Evolutionary conservation across 1,140 invertebrate species (phyloP).

Genomic region (Thaumatotibia leucotreta): DNA sequence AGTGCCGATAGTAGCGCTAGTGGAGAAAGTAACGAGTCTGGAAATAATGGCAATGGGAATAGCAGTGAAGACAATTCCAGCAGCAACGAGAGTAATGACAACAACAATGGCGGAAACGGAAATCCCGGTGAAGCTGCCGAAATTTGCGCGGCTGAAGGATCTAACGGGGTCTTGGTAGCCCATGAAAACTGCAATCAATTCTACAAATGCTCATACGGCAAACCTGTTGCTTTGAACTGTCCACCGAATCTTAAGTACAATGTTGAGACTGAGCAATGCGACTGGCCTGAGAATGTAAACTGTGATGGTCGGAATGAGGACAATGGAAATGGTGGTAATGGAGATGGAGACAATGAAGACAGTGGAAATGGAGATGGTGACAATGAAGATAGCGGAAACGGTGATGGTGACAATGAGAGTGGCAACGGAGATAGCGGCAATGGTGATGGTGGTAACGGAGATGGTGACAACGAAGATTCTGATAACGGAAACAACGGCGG

Average conservation of each 20-base stretch:
- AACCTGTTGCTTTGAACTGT: conserved; percentile 25
- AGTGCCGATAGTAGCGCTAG: no score
- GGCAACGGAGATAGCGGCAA: conserved; percentile 24
- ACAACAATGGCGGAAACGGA: conserved; percentile 20
- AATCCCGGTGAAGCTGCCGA: conserved; percentile 29
- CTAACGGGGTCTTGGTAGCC: conserved; percentile 30
- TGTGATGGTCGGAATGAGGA: conserved; percentile 18
- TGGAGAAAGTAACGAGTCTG: no score
- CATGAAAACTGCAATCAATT: conserved; percentile 37
- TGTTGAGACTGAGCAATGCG: conserved; percentile 74
- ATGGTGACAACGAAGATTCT: not conserved
- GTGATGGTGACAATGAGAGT: not conserved
- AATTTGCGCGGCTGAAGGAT: conserved; percentile 30
- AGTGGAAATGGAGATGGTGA: not conserved
- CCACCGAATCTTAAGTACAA: conserved; percentile 74
- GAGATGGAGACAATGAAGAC: not conserved
- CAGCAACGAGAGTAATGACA: not conserved
- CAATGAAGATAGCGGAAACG: not conserved
- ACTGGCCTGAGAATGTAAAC: conserved; percentile 77
- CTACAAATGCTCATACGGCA: conserved; percentile 28
- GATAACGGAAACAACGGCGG: conserved; percentile 19
- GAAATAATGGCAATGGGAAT: no score
- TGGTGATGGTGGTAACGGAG: conserved; percentile 16
- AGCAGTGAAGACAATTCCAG: not conserved
- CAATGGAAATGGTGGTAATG: not conserved